These are phyloP conservation scores for Drosophila ambigua DNA, from an alignment of 1,140 invertebrate species.

Conservation along the genomic window DNA sequence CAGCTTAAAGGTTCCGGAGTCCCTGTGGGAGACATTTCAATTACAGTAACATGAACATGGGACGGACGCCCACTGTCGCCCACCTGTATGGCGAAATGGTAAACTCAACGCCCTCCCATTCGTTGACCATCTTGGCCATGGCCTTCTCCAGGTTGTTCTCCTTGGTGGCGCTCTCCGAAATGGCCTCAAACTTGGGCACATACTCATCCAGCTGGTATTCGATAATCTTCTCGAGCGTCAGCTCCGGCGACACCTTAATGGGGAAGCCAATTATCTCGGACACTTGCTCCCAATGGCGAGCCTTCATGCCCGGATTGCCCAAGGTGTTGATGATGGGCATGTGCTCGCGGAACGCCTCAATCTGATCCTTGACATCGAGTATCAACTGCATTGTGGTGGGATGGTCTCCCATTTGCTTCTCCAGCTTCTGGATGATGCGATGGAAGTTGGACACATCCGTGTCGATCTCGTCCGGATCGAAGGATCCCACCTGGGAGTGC, in stretches of 20 bases:
- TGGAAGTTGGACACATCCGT: conserved; percentile 91
- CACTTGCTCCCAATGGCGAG: conserved; percentile 97
- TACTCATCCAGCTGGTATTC: conserved; percentile 96
- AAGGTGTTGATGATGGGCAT: conserved; percentile 96
- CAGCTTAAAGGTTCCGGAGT: conserved; percentile 96
- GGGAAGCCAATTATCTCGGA: conserved; percentile 98
- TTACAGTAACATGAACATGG: conserved; percentile 31
- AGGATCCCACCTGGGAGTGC: conserved; percentile 91
- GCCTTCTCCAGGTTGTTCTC: conserved; percentile 96
- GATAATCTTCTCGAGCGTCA: conserved; percentile 95
- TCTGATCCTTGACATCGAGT: conserved; percentile 86
- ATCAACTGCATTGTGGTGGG: conserved; percentile 88
- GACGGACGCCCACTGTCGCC: neutral
- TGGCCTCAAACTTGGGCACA: conserved; percentile 94
- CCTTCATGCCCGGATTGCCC: conserved; percentile 96
- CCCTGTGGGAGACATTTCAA: conserved; percentile 85
- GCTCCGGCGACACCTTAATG: conserved; percentile 92
- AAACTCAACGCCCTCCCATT: conserved; percentile 96
- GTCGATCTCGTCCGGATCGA: conserved; percentile 95
- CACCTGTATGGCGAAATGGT: conserved; percentile 83
- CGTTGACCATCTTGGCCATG: conserved; percentile 94
- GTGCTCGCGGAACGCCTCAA: conserved; percentile 95
- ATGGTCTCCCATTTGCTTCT: conserved; percentile 92
- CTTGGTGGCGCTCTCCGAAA: conserved; percentile 97
- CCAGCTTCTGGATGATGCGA: conserved; percentile 93